Percentiles rank a stretch among this genome's conserved stretches.
These are phyloP conservation scores for Nephrocerus scutellatus DNA, from an alignment of 2,888 invertebrate species.

Conservation along the genomic window DNA sequence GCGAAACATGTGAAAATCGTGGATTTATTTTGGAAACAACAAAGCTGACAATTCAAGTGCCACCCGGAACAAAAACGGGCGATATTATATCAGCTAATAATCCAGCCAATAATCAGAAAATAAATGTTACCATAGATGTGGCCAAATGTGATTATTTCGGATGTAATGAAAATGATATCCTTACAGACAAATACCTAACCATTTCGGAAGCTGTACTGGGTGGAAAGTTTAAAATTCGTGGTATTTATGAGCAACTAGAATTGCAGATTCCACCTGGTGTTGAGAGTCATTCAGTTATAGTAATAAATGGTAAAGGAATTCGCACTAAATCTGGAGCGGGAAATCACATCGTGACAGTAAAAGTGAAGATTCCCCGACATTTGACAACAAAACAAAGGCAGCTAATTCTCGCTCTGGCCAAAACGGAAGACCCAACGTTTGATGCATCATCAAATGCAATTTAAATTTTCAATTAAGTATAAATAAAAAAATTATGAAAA, in stretches of 20 bases:
- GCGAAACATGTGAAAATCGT: slow-evolving; percentile 36
- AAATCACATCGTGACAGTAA: slow-evolving; percentile 38
- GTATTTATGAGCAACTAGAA: slow-evolving; percentile 36
- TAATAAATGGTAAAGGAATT: slow-evolving; percentile 37
- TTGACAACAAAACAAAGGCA: slow-evolving; percentile 41
- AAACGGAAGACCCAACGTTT: slow-evolving; percentile 36
- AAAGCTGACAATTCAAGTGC: slow-evolving; percentile 32
- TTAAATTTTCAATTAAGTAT: slow-evolving; percentile 6
- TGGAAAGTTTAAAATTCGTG: slow-evolving; percentile 35
- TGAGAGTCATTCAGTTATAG: slow-evolving; percentile 35
- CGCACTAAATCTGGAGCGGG: slow-evolving; percentile 28
- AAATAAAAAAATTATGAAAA: too few species aligned
- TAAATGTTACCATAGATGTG: slow-evolving; percentile 33
- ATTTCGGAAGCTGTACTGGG: slow-evolving; percentile 41
- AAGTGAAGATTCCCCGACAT: slow-evolving; percentile 37
- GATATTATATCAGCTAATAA: slow-evolving; percentile 35
- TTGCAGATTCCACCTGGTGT: slow-evolving; percentile 38
- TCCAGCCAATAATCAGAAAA: slow-evolving; percentile 34
- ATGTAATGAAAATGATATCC: slow-evolving; percentile 36
- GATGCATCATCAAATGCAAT: slow-evolving; percentile 21
- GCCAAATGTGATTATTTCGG: slow-evolving; percentile 34
- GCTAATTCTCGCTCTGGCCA: slow-evolving; percentile 35
- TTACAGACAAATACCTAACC: slow-evolving; percentile 35
- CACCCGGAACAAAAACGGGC: slow-evolving; percentile 34
- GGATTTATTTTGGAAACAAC: slow-evolving; percentile 32